A percentile compares a stretch with the other conserved stretches of the same genome.
phyloP scores from a whole-genome alignment of 37 sponge, comb jelly and placozoan species.

The Hormiphora californensis region DNA sequence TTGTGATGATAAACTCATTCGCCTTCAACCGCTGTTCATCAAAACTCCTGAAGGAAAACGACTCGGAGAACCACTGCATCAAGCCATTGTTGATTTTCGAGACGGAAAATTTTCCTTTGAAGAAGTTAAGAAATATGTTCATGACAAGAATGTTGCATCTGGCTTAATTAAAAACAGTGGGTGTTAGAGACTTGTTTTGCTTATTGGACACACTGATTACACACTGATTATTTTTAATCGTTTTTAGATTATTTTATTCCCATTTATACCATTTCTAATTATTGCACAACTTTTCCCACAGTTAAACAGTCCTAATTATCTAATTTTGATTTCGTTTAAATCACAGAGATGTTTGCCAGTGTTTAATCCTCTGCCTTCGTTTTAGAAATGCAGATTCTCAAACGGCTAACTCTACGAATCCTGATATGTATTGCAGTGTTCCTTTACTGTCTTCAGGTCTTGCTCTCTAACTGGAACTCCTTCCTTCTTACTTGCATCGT shows the following conservation, averaged over 20 bases:
- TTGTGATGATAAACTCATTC: constrained; percentile 41
- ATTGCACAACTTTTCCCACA: too few species aligned
- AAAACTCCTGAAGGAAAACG: not conserved
- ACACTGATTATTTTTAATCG: not conserved
- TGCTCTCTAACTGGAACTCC: too few species aligned
- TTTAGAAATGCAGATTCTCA: too few species aligned
- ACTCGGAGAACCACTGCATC: not conserved
- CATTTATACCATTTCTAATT: not conserved
- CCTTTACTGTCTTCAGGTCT: too few species aligned
- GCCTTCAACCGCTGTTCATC: not conserved
- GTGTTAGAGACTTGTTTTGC: not conserved
- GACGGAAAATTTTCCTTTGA: not conserved
- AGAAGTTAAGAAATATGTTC: not conserved
- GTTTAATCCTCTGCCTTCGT: too few species aligned
- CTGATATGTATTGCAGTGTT: too few species aligned
- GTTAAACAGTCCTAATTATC: too few species aligned
- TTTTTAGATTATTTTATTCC: constrained; percentile 1
- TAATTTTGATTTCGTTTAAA: too few species aligned
- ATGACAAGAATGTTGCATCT: too few species aligned
- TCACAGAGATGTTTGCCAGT: too few species aligned
- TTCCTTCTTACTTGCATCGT: too few species aligned
- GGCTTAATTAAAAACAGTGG: not conserved
- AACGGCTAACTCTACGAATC: too few species aligned
- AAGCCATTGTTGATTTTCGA: not conserved
- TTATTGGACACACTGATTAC: not conserved